Percentiles rank a stretch among this genome's conserved stretches.
These are phyloP conservation scores for Congeria kusceri DNA, from an alignment of 2,888 invertebrate genomes.

Conservation along the genomic window DNA sequence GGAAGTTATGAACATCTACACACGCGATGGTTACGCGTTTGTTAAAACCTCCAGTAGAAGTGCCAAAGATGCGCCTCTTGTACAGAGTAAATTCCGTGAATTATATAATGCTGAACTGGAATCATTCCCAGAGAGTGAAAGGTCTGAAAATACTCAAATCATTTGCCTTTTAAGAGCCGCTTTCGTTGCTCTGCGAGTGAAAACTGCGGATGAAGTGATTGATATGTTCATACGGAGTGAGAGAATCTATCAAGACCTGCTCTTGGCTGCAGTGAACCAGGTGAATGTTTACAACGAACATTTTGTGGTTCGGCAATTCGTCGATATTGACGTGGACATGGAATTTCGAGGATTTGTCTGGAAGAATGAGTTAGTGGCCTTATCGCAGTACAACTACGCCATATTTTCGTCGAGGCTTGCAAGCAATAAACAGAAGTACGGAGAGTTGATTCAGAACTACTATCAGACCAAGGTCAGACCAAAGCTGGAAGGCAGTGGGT, in stretches of 20 bases:
- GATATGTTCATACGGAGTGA: conserved; percentile 78
- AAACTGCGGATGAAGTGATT: conserved; percentile 69
- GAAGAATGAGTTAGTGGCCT: conserved; percentile 65
- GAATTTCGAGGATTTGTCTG: conserved; percentile 80
- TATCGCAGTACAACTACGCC: conserved; percentile 80
- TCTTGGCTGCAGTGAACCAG: conserved; percentile 73
- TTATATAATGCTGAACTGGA: conserved; percentile 65
- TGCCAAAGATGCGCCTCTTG: conserved; percentile 79
- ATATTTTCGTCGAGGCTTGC: conserved; percentile 71
- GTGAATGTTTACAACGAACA: conserved; percentile 73
- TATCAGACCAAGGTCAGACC: conserved; percentile 63
- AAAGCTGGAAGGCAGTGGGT: conserved; percentile 59
- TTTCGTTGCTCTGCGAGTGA: conserved; percentile 71
- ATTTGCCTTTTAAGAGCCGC: conserved; percentile 74
- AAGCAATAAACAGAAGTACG: conserved; percentile 56
- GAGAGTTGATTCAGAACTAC: conserved; percentile 60
- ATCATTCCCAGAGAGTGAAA: conserved; percentile 39
- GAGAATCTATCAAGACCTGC: conserved; percentile 77
- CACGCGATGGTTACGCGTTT: conserved; percentile 70
- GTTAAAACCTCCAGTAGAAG: conserved; percentile 79
- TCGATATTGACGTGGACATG: conserved; percentile 79
- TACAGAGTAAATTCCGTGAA: conserved; percentile 67
- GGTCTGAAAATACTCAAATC: conserved; percentile 73
- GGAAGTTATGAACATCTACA: conserved; percentile 61
- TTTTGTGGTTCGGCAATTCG: conserved; percentile 77